Evolutionary conservation across 2,888 invertebrate genomes (phyloP).

Genomic region (Megalurothrips usitatus): DNA sequence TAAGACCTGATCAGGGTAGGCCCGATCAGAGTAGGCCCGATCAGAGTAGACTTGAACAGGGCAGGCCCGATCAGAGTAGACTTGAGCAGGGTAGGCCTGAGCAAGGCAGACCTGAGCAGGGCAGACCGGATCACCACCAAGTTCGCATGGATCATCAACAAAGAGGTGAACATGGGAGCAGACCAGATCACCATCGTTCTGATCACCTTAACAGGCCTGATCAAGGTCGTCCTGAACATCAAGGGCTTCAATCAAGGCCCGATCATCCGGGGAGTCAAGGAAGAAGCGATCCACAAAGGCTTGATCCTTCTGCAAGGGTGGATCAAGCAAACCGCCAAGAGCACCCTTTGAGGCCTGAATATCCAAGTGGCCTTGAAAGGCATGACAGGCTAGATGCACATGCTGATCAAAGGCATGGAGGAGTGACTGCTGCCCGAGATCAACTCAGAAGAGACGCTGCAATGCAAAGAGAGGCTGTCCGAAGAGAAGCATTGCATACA

Average conservation of each 20-base stretch:
- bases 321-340: background rate
- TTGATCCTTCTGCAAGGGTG: background rate
- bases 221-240: background rate
- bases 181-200: background rate
- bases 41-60: background rate
- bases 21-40: background rate
- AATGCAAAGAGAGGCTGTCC: background rate
- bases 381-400: background rate
- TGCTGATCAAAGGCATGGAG: background rate
- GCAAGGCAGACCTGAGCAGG: no score
- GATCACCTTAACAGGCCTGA: background rate
- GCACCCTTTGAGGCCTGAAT: background rate
- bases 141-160: background rate
- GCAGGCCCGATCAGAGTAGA: background rate
- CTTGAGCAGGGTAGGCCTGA: no score
- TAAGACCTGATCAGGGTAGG: background rate
- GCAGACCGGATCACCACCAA: background rate
- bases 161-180: background rate
- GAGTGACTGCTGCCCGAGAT: conserved; percentile 1
- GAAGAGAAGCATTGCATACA: background rate
- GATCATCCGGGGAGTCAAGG: background rate
- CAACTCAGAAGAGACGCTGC: background rate
- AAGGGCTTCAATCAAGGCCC: background rate
- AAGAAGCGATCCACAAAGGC: background rate
- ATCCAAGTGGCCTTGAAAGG: background rate